These are phyloP conservation scores for Hippocampus kuda DNA, from an alignment of 2,797 vertebrate species.

Conservation along the genomic window DNA sequence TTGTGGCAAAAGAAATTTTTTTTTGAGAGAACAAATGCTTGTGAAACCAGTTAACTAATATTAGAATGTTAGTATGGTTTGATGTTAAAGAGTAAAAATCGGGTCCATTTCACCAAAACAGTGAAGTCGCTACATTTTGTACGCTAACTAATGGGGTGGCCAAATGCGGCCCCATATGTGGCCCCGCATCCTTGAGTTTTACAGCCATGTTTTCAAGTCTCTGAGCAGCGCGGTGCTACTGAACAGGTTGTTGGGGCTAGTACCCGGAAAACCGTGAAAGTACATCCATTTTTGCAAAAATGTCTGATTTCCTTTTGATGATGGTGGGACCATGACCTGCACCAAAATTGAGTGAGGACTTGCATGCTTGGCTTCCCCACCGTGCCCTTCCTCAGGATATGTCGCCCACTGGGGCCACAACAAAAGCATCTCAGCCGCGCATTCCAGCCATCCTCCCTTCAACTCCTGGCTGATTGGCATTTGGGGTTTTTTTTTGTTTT, in stretches of 20 bases:
- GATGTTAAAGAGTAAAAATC: background rate
- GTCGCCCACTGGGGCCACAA: slow-evolving; percentile 20
- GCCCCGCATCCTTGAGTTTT: background rate
- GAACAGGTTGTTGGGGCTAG: background rate
- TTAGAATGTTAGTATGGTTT: no score
- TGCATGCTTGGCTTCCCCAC: background rate
- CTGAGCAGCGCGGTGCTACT: no score
- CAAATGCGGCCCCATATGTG: background rate
- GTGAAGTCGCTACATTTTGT: background rate
- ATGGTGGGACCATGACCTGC: background rate
- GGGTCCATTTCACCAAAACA: background rate
- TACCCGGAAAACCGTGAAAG: background rate
- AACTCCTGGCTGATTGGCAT: background rate
- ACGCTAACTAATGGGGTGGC: background rate
- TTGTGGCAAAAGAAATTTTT: background rate
- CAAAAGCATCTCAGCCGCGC: slow-evolving; percentile 29
- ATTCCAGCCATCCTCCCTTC: slow-evolving; percentile 11
- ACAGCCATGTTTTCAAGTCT: background rate
- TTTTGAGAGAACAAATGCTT: background rate
- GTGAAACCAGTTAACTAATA: background rate
- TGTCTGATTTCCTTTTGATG: background rate
- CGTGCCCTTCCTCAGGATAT: background rate
- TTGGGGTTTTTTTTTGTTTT: background rate
- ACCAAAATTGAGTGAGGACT: no score
- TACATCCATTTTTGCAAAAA: background rate